phyloP scores from a whole-genome alignment of 2,113 vertebrate genomes.

The Numida meleagris region DNA sequence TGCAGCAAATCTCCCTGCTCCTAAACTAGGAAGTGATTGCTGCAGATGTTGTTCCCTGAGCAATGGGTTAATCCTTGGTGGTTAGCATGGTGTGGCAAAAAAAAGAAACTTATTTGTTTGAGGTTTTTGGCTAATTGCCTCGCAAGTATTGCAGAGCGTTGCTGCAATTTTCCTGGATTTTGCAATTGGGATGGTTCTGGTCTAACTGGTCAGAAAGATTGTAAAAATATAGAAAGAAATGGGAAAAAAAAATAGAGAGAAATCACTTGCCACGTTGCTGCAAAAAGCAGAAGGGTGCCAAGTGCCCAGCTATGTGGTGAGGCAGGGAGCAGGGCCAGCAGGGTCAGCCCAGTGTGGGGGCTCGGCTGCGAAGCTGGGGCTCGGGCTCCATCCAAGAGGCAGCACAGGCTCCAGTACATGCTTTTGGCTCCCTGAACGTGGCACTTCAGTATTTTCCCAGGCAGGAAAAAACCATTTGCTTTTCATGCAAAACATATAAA shows the following conservation, averaged over 20 bases:
- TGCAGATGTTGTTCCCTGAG: slow-evolving; percentile 56
- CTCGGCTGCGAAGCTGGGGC: neutral
- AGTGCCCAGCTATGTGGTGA: neutral
- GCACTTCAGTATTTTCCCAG: slow-evolving; percentile 60
- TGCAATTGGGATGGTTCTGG: slow-evolving; percentile 39
- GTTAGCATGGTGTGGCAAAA: slow-evolving; percentile 44
- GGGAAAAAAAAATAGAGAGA: neutral
- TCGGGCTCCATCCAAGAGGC: slow-evolving; percentile 22
- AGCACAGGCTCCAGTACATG: slow-evolving; percentile 7
- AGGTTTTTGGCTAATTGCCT: slow-evolving; percentile 56
- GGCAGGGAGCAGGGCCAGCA: neutral
- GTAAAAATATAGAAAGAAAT: neutral
- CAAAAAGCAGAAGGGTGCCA: neutral
- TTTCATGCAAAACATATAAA: slow-evolving; percentile 65
- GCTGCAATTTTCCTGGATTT: slow-evolving; percentile 70
- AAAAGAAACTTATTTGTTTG: slow-evolving; percentile 53
- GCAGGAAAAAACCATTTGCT: slow-evolving; percentile 46
- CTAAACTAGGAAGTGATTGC: slow-evolving; percentile 52
- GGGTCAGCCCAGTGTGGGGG: too few species aligned
- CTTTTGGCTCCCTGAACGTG: slow-evolving; percentile 45
- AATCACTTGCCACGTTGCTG: neutral
- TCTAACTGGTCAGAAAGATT: slow-evolving; percentile 62
- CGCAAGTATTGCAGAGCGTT: slow-evolving; percentile 41
- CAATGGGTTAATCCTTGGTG: slow-evolving; percentile 57
- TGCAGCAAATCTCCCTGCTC: neutral